phyloP scores from a whole-genome alignment of 64 coral and sea anemone genomes.

The Anthopleura sola region DNA sequence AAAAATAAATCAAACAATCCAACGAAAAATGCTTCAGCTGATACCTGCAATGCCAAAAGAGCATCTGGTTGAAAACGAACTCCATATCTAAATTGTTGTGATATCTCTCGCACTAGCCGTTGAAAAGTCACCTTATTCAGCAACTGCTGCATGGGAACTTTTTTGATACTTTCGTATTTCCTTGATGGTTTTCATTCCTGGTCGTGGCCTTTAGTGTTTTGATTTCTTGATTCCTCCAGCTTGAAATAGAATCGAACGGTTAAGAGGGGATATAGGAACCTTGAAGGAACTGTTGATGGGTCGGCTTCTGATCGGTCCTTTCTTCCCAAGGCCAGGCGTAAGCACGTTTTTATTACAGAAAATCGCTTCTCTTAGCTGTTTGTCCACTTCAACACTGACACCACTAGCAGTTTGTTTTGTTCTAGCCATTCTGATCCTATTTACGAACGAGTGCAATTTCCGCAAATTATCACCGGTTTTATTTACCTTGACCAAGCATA shows the following conservation, averaged over 20 bases:
- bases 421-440: background rate
- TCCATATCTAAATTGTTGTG: slow-evolving; percentile 38
- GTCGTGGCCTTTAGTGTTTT: slow-evolving; percentile 35
- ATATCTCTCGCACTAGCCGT: slow-evolving; percentile 62
- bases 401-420: background rate
- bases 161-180: slow-evolving; percentile 62
- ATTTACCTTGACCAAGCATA: no score
- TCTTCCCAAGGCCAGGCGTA: background rate
- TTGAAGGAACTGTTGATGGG: background rate
- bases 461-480: no score
- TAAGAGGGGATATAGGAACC: background rate
- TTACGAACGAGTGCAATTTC: no score
- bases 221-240: slow-evolving; percentile 54
- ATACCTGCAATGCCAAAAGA: slow-evolving; percentile 59
- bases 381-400: background rate
- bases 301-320: background rate
- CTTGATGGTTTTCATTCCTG: slow-evolving; percentile 42
- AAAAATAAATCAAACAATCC: no score
- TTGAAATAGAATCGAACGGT: background rate
- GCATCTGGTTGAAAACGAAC: slow-evolving; percentile 67
- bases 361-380: background rate
- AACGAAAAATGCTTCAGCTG: slow-evolving; percentile 53
- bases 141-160: slow-evolving; percentile 47
- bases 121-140: slow-evolving; percentile 53
- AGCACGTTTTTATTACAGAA: background rate